Percentiles rank a stretch among this genome's conserved stretches.
Conservation (phyloP, 2,797 vertebrate genomes). For the Girardinus metallicus region DNA sequence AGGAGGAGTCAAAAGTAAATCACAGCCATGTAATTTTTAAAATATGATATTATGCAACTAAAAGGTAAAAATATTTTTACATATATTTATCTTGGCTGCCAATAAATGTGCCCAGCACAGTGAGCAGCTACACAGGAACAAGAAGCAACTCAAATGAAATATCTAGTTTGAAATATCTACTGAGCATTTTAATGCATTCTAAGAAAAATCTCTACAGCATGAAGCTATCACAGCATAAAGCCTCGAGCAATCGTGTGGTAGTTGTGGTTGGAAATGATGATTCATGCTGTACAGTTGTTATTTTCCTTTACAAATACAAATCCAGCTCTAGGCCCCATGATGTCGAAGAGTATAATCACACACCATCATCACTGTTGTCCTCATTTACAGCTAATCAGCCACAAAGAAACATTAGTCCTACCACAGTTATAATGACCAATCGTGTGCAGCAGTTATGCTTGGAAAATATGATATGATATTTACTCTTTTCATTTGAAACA, state of each 20-base stretch:
- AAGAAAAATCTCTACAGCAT: neutral
- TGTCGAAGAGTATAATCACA: neutral
- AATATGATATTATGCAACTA: neutral
- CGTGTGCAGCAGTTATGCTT: neutral
- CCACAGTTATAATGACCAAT: neutral
- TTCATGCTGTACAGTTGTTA: neutral
- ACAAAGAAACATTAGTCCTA: neutral
- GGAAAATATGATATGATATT: neutral
- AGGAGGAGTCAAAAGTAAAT: neutral
- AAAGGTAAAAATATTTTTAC: neutral
- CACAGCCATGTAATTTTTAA: neutral
- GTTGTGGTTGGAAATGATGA: constrained; percentile 1
- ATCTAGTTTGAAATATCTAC: neutral
- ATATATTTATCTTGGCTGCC: neutral
- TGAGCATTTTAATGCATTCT: neutral
- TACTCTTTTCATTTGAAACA: neutral
- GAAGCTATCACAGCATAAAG: neutral
- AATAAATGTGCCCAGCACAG: neutral
- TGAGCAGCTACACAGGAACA: neutral
- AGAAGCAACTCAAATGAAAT: neutral
- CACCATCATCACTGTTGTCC: neutral
- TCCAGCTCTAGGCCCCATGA: neutral
- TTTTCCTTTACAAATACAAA: constrained; percentile 3
- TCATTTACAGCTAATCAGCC: neutral
- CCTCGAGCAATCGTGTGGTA: neutral